Evolutionary conservation across 2,797 vertebrate genomes (phyloP).

Genomic region (Notamacropus eugenii): DNA sequence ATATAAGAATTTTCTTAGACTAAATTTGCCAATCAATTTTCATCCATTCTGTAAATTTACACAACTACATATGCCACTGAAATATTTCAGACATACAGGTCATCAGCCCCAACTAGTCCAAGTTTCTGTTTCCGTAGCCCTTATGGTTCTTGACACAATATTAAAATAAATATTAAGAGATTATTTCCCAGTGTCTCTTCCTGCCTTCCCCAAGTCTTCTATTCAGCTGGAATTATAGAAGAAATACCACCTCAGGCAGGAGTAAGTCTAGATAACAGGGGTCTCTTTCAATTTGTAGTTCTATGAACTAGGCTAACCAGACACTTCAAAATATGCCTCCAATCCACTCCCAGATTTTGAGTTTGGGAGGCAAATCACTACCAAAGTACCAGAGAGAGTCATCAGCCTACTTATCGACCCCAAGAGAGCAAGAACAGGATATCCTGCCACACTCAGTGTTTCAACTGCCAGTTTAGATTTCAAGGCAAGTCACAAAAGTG

Average conservation of each 20-base stretch:
- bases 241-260: neutral
- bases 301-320: slow-evolving; percentile 5
- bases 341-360: neutral
- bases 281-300: neutral
- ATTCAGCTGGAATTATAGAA: neutral
- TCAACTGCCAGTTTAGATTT: slow-evolving; percentile 36
- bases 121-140: neutral
- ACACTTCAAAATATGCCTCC: neutral
- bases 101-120: neutral
- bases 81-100: neutral
- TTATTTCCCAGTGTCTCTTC: neutral
- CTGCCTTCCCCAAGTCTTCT: neutral
- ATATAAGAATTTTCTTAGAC: slow-evolving; percentile 57
- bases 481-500: slow-evolving; percentile 54
- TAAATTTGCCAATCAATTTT: slow-evolving; percentile 49
- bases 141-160: neutral
- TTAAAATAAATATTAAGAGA: neutral
- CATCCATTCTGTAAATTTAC: slow-evolving; percentile 26
- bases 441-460: slow-evolving; percentile 10
- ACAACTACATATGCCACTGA: neutral
- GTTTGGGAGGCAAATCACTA: neutral
- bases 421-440: slow-evolving; percentile 19
- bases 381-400: neutral
- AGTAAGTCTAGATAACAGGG: neutral
- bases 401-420: neutral